Conservation (phyloP, 64 coral and sea anemone species). For the Montipora cactus region DNA sequence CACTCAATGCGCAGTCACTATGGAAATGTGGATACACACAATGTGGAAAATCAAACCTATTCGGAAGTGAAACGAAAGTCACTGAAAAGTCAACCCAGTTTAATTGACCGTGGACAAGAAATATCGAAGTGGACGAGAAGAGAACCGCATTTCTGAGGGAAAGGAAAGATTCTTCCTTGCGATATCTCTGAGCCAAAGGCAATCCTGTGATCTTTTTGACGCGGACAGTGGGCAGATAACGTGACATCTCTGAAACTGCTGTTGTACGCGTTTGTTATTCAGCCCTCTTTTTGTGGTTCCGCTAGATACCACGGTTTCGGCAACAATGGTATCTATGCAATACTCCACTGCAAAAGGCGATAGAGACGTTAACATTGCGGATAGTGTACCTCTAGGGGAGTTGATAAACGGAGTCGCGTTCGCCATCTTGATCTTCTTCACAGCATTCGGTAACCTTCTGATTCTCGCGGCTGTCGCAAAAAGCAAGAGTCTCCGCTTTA, state of each 20-base stretch:
- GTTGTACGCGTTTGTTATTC: neutral
- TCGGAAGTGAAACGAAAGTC: no score
- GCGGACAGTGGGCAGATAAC: neutral
- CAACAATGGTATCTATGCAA: neutral
- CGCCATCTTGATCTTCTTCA: conserved; percentile 80
- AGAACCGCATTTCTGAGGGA: neutral
- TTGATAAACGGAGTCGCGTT: conserved; percentile 72
- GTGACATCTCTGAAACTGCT: neutral
- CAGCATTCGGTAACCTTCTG: conserved; percentile 72
- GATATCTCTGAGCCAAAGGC: no score
- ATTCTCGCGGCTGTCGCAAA: conserved; percentile 54
- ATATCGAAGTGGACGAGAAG: neutral
- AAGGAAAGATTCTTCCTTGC: neutral
- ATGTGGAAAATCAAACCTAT: no score
- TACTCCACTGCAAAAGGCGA: neutral
- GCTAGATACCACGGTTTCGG: neutral
- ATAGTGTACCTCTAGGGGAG: conserved; percentile 26
- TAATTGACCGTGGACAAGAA: neutral
- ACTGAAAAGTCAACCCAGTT: neutral
- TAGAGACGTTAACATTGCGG: neutral
- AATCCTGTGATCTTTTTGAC: neutral
- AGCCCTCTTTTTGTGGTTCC: neutral
- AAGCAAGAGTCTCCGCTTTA: conserved; percentile 73
- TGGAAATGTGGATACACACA: conserved; percentile 18
- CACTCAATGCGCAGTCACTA: conserved; percentile 15